These are phyloP conservation scores for Halictus quadricinctus DNA, from an alignment of 2,888 invertebrate species.

Conservation along the genomic window DNA sequence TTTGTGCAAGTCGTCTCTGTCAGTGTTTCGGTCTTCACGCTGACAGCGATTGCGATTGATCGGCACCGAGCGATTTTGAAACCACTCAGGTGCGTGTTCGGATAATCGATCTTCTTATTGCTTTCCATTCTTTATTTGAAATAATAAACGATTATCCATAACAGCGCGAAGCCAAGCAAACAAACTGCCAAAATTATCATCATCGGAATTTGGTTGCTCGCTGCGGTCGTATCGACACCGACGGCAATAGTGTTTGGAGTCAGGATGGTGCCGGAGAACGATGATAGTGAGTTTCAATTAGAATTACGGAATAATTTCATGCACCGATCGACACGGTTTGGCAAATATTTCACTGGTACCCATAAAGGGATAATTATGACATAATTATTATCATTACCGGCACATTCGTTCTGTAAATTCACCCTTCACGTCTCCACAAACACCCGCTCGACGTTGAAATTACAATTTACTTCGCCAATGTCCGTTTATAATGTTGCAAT, in stretches of 20 bases:
- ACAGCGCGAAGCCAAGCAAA: slow-evolving; percentile 89
- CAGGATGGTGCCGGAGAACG: slow-evolving; percentile 83
- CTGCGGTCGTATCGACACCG: slow-evolving; percentile 87
- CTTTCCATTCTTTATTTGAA: neutral
- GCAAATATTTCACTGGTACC: neutral
- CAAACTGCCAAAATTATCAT: slow-evolving; percentile 89
- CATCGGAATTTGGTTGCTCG: slow-evolving; percentile 89
- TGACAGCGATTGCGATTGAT: slow-evolving; percentile 94
- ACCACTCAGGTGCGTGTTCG: slow-evolving; percentile 85
- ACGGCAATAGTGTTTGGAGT: slow-evolving; percentile 87
- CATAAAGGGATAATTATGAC: neutral
- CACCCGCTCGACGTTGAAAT: neutral
- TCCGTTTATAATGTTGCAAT: neutral
- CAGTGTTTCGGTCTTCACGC: slow-evolving; percentile 94
- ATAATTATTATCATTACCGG: neutral
- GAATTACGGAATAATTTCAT: neutral
- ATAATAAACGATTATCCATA: neutral
- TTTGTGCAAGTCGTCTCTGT: slow-evolving; percentile 94
- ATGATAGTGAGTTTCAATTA: slow-evolving; percentile 80
- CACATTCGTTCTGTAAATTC: neutral
- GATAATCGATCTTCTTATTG: neutral
- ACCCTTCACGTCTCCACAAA: neutral
- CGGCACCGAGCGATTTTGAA: slow-evolving; percentile 91
- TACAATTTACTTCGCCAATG: neutral
- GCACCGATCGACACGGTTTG: neutral